Base-by-base conservation (phyloP, 2,888 invertebrate species). In the Lordiphosa andalusiaca region DNA sequence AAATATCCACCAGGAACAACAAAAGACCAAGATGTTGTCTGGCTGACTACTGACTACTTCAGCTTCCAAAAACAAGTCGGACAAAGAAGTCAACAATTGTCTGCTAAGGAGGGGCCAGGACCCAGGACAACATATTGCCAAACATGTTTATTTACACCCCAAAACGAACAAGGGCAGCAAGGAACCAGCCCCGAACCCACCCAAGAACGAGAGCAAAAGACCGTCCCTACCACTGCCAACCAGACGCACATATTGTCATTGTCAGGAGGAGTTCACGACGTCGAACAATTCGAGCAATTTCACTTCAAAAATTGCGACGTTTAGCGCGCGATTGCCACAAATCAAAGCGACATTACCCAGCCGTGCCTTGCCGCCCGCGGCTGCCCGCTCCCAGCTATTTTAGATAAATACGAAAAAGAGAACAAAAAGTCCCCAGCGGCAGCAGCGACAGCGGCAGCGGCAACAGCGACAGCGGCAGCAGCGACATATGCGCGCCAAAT, bases 251-350 rank as follows among this genome's bases (percentile, higher is more conserved):
- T 66, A 64, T 57, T 60, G 60, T 46, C 61, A 59, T 63, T 47
- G 63, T 54, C 46, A 19, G 51, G 51, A 41, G 54, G 54, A 51
- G 51, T 44, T 54, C 37, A 44, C 53, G 67, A 40, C 81, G 73
- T 67, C 78, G 68, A 82, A 78, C 69, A 82, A 80, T 80, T 82
- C 72, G 58, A 82, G 75, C 72, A 82, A 84, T 80, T 84, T 77
- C 83, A 82, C 80, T 78, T 78, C 57, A 70, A 84, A 80, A 82
- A 84, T 77, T 82, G 83, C 83, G 72, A 66, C 80, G 83, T 78
- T 80, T 84, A 78, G 80, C 70, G 83, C 75, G 65, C 80, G 83
- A 84, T 78, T 84, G 80, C 75, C 75, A 80, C 83, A 84, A 80
- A 80, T 84, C 85, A 80, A 84, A 84, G 78, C 78, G 74, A 74